These are phyloP conservation scores for Zeuzera pyrina DNA, from an alignment of 2,888 invertebrate genomes.

Conservation along the genomic window DNA sequence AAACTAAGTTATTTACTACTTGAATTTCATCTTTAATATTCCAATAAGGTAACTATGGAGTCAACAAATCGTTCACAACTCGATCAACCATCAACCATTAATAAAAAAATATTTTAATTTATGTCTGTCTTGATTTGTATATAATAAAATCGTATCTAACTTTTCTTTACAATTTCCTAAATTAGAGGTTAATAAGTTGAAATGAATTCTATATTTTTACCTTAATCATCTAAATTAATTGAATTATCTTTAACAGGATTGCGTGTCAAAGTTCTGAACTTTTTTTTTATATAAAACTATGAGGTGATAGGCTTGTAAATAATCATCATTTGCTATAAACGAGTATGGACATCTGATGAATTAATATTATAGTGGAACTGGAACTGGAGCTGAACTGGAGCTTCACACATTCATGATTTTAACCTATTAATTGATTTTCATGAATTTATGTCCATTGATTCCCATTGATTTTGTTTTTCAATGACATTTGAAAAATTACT, in stretches of 20 bases:
- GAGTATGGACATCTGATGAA: too few species aligned
- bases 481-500: slow-evolving; percentile 13
- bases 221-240: not conserved
- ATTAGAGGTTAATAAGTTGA: slow-evolving; percentile 7
- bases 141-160: slow-evolving; percentile 6
- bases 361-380: too few species aligned
- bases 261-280: too few species aligned
- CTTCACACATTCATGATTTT: slow-evolving; percentile 11
- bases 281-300: too few species aligned
- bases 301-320: too few species aligned
- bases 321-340: too few species aligned
- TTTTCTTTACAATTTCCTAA: slow-evolving; percentile 8
- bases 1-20: slow-evolving; percentile 9
- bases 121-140: slow-evolving; percentile 4
- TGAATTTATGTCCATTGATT: slow-evolving; percentile 19
- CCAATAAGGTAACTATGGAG: slow-evolving; percentile 10
- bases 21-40: too few species aligned
- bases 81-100: slow-evolving; percentile 12
- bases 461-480: slow-evolving; percentile 19
- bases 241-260: slow-evolving; percentile 14
- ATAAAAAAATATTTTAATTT: slow-evolving; percentile 8
- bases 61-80: slow-evolving; percentile 6
- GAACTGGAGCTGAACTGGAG: slow-evolving; percentile 13
- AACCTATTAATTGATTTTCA: slow-evolving; percentile 10
- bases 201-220: slow-evolving; percentile 4